phyloP scores from a whole-genome alignment of 2,888 invertebrate genomes.

The Prosopocoilus inquinatus region DNA sequence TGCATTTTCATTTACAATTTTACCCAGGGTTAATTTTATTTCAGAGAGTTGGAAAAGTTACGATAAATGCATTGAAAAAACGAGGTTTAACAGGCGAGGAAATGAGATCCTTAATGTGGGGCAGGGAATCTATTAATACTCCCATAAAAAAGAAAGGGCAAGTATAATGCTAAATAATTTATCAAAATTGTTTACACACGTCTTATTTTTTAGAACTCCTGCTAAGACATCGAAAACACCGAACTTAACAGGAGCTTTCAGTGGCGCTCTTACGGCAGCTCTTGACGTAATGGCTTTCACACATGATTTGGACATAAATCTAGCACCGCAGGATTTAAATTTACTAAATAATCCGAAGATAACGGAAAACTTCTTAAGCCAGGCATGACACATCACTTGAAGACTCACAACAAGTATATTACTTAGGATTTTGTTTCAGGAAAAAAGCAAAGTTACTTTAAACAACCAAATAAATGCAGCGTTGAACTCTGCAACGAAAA shows the following conservation, averaged over 20 bases:
- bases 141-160: conserved; percentile 71
- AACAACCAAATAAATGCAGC: background rate
- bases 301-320: conserved; percentile 50
- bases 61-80: conserved; percentile 77
- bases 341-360: conserved; percentile 34
- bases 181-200: background rate
- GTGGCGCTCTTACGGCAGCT: conserved; percentile 69
- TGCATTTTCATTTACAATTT: conserved; percentile 1
- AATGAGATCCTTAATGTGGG: conserved; percentile 86
- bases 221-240: conserved; percentile 44
- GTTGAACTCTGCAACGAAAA: conserved; percentile 18
- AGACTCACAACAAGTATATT: background rate
- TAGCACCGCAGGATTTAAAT: conserved; percentile 39
- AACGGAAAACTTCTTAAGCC: background rate
- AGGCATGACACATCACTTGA: background rate
- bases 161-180: conserved; percentile 4
- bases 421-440: background rate
- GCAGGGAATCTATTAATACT: conserved; percentile 82
- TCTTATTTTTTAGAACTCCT: conserved; percentile 8
- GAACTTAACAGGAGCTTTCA: conserved; percentile 54
- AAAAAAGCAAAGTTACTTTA: conserved; percentile 5
- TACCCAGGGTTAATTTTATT: conserved; percentile 25
- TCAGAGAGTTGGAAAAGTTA: conserved; percentile 84
- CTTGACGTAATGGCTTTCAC: conserved; percentile 83
- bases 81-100: conserved; percentile 85